phyloP scores from a whole-genome alignment of 2,888 invertebrate species.

The Crioceris asparagi region DNA sequence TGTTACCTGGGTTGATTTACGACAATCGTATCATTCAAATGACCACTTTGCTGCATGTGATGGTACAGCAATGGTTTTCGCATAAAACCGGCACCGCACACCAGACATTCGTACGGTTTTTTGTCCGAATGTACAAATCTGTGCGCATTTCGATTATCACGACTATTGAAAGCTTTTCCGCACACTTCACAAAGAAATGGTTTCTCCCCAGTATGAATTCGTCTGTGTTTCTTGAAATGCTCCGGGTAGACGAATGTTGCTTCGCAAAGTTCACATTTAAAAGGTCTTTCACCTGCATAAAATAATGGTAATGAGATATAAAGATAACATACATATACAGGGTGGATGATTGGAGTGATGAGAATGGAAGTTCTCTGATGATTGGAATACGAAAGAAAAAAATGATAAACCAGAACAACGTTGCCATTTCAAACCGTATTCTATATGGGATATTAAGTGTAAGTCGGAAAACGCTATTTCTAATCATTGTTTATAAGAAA shows the following conservation, averaged over 20 bases:
- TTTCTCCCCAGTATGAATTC: slow-evolving; percentile 68
- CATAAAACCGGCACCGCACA: slow-evolving; percentile 76
- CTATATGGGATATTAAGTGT: no score
- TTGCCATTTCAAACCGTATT: neutral
- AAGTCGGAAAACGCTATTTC: no score
- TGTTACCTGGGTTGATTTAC: slow-evolving; percentile 64
- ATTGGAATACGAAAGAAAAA: no score
- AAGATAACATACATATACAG: no score
- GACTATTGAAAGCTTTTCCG: slow-evolving; percentile 72
- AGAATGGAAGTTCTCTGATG: no score
- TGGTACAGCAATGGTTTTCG: slow-evolving; percentile 65
- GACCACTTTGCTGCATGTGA: slow-evolving; percentile 66
- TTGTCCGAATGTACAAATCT: slow-evolving; percentile 77
- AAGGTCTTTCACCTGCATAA: slow-evolving; percentile 52
- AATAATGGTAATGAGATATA: no score
- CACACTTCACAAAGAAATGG: slow-evolving; percentile 63
- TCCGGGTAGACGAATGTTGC: slow-evolving; percentile 75
- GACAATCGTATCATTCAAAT: slow-evolving; percentile 70
- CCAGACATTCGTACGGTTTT: slow-evolving; percentile 75
- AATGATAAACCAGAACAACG: no score
- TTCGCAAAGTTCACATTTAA: slow-evolving; percentile 60
- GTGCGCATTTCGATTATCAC: slow-evolving; percentile 77
- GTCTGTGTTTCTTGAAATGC: slow-evolving; percentile 68
- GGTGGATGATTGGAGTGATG: no score
- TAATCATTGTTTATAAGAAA: no score